Evolutionary conservation across 2,797 vertebrate species (phyloP).

Genomic region (Danio albolineatus): DNA sequence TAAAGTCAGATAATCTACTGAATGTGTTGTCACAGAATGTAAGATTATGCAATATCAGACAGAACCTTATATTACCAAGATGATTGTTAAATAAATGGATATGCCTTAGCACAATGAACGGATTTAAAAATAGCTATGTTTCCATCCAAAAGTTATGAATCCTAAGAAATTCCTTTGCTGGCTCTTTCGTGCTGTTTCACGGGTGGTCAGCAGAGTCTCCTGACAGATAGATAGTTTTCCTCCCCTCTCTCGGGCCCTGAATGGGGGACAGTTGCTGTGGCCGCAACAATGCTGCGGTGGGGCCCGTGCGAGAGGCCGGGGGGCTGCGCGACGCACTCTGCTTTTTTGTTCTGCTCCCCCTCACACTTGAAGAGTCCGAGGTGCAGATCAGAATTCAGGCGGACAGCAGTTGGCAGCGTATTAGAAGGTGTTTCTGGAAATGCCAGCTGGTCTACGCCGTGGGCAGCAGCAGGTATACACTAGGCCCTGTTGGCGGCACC

Average conservation of each 20-base stretch:
- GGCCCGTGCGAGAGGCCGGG: slow-evolving; percentile 57
- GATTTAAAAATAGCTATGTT: too few species aligned
- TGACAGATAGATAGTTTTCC: slow-evolving; percentile 55
- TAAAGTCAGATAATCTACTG: too few species aligned
- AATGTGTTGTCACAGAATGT: too few species aligned
- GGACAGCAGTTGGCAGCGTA: slow-evolving; percentile 67
- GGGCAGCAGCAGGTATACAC: slow-evolving; percentile 77
- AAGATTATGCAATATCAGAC: too few species aligned
- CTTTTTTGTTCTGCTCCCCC: slow-evolving; percentile 62
- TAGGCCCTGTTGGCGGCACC: slow-evolving; percentile 67
- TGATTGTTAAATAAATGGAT: too few species aligned
- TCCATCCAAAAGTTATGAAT: not conserved
- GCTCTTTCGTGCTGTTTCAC: slow-evolving; percentile 50
- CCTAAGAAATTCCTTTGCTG: slow-evolving; percentile 45
- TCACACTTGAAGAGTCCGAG: slow-evolving; percentile 60
- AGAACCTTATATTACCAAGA: too few species aligned
- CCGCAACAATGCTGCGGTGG: slow-evolving; percentile 60
- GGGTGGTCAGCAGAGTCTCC: slow-evolving; percentile 54
- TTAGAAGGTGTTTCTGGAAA: slow-evolving; percentile 55
- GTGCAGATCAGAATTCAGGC: slow-evolving; percentile 65
- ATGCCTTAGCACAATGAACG: too few species aligned
- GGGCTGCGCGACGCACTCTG: slow-evolving; percentile 54
- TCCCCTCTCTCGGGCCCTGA: slow-evolving; percentile 49
- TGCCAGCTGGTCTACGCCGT: slow-evolving; percentile 76
- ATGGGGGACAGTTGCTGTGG: slow-evolving; percentile 44